Conservation (phyloP, 2,888 invertebrate species). For the Cylindroiulus punctatus region DNA sequence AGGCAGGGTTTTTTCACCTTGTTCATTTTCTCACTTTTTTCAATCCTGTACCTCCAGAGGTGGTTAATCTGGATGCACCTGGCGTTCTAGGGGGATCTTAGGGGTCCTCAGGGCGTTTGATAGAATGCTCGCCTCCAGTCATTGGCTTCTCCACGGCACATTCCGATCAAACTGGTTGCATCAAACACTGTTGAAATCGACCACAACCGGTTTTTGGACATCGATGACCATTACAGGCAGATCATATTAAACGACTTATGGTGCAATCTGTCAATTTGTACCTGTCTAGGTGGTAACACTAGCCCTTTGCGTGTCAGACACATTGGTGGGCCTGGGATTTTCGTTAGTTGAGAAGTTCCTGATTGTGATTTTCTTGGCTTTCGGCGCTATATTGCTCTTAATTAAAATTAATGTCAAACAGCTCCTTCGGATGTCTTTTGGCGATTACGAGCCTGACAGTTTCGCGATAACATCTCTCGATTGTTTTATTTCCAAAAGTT, state of each 20-base stretch:
- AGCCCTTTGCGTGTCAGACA: not conserved
- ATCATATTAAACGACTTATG: not conserved
- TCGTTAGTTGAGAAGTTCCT: not conserved
- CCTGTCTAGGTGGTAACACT: not conserved
- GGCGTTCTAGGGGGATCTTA: constrained; percentile 13
- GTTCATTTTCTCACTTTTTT: constrained; percentile 41
- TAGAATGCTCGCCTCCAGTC: constrained; percentile 27
- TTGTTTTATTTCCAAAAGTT: not conserved
- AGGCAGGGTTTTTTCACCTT: constrained; percentile 28
- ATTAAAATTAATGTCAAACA: constrained; percentile 36
- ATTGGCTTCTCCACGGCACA: constrained; percentile 21
- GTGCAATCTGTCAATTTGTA: not conserved
- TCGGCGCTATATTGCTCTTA: not conserved
- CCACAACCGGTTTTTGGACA: not conserved
- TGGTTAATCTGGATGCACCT: constrained; percentile 29
- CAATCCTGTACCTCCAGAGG: not conserved
- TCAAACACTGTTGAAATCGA: not conserved
- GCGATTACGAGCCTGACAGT: not conserved
- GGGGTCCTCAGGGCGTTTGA: not conserved
- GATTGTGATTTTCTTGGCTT: not conserved
- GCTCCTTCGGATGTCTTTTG: not conserved
- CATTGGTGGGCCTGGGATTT: not conserved
- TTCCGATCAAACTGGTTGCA: constrained; percentile 40
- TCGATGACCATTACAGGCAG: not conserved
- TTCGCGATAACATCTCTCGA: not conserved